Conservation (phyloP, 2,113 vertebrate species). For the Jaculus jaculus region DNA sequence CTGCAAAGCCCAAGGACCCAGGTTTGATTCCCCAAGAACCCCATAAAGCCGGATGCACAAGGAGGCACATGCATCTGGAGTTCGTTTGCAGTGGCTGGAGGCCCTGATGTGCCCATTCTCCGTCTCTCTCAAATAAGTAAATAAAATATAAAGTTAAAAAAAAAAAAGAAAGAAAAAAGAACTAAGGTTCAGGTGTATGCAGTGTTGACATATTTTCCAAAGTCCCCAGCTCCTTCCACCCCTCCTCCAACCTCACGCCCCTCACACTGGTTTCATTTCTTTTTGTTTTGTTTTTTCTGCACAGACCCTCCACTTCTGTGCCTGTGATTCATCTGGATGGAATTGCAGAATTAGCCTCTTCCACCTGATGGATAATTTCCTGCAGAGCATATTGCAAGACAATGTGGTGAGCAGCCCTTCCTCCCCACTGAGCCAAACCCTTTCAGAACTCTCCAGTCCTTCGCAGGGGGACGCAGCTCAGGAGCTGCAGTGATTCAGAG, state of each 20-base stretch:
- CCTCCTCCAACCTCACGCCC: not conserved
- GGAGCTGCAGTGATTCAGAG: constrained; percentile 64
- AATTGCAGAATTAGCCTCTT: constrained; percentile 69
- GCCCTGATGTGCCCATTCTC: too few species aligned
- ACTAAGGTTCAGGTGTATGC: not conserved
- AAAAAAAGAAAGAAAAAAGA: not conserved
- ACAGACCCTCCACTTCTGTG: constrained; percentile 59
- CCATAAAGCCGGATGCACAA: too few species aligned
- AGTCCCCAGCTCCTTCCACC: too few species aligned
- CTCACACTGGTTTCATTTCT: constrained; percentile 41
- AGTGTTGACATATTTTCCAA: not conserved
- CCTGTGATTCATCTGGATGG: constrained; percentile 78
- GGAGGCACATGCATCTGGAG: too few species aligned
- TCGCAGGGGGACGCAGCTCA: constrained; percentile 52
- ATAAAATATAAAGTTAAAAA: too few species aligned
- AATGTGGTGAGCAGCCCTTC: constrained; percentile 79
- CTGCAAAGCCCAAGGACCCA: too few species aligned
- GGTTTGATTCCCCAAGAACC: too few species aligned
- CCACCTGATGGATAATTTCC: constrained; percentile 86
- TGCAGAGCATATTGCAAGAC: constrained; percentile 77
- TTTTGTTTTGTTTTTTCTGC: constrained; percentile 30
- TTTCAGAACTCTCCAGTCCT: constrained; percentile 67
- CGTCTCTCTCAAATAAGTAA: too few species aligned
- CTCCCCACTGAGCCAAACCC: constrained; percentile 55
- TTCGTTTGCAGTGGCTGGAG: too few species aligned